Percentiles rank a stretch among this genome's conserved stretches.
phyloP scores from a whole-genome alignment of 2,113 vertebrate genomes.

The Hemiprocne comata region DNA sequence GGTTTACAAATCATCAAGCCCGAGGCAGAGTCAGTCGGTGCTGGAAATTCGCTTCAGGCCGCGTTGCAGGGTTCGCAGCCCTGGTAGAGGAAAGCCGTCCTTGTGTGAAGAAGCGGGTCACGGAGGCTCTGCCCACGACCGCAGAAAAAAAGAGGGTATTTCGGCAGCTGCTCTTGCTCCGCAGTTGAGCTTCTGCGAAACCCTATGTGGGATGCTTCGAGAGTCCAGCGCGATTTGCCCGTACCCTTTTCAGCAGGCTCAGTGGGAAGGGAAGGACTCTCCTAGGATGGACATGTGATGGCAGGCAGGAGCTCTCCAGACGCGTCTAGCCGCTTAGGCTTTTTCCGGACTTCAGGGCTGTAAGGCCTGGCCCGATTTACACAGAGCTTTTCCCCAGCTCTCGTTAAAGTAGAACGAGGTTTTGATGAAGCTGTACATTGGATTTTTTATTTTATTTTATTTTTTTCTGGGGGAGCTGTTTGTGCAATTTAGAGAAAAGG shows the following conservation, averaged over 20 bases:
- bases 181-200: not conserved
- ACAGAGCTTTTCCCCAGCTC: not conserved
- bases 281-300: accelerated
- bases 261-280: not conserved
- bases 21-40: not conserved
- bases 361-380: not conserved
- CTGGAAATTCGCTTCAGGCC: not conserved
- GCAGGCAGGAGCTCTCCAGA: not conserved
- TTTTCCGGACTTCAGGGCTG: not conserved
- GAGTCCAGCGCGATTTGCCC: not conserved
- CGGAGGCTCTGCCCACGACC: not conserved
- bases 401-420: not conserved
- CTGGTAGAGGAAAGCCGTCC: not conserved
- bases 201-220: not conserved
- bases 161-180: not conserved
- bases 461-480: accelerated
- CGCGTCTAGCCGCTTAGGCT: accelerated
- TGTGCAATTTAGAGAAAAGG: not conserved
- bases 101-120: not conserved
- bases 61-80: not conserved
- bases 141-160: not conserved
- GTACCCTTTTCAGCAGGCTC: not conserved
- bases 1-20: not conserved
- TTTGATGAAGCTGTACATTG: not conserved
- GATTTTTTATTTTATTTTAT: too few relatives aligned